phyloP scores from a whole-genome alignment of 2,113 vertebrate species.

The Eolophus roseicapilla region DNA sequence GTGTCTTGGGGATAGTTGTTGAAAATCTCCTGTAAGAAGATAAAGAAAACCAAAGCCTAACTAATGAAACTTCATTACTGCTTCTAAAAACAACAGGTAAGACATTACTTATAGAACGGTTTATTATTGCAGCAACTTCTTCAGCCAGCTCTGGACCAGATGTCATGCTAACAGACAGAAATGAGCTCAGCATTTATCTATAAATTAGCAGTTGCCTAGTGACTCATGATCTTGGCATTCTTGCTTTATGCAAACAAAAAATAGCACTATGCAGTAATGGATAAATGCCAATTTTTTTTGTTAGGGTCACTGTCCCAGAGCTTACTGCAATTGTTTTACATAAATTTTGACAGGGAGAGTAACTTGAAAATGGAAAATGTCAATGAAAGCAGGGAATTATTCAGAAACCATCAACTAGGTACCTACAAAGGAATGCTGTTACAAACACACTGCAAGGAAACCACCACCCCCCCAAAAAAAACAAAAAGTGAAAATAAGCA shows the following conservation, averaged over 20 bases:
- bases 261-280: conserved; percentile 33
- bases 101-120: not conserved
- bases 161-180: not conserved
- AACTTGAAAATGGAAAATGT: not conserved
- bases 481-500: not conserved
- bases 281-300: not conserved
- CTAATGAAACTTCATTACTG: not conserved
- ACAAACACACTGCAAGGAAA: not conserved
- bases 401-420: not conserved
- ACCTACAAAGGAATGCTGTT: not conserved
- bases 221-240: conserved; percentile 40
- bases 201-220: conserved; percentile 57
- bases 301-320: not conserved
- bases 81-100: not conserved
- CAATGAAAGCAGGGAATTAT: not conserved
- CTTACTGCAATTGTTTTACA: not conserved
- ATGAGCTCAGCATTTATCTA: conserved; percentile 49
- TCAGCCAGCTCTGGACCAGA: not conserved
- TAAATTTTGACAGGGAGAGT: not conserved
- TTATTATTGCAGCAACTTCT: not conserved
- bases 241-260: conserved; percentile 21
- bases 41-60: not conserved
- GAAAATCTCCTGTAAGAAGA: not conserved
- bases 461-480: fast-evolving
- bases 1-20: not conserved